These are phyloP conservation scores for Diplosoma virens DNA, from an alignment of 23 tunicate species.

Conservation along the genomic window DNA sequence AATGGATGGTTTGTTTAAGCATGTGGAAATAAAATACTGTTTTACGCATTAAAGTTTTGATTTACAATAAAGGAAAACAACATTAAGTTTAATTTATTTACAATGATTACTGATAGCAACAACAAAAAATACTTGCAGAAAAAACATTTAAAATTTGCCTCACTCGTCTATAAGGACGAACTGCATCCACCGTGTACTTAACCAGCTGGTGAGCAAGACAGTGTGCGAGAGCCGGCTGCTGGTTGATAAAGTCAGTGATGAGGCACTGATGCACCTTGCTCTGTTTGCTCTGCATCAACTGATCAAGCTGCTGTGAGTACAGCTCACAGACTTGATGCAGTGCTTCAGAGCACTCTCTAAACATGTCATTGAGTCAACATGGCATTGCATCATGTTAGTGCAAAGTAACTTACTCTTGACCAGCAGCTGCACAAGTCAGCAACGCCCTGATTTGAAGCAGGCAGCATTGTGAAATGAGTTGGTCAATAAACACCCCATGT, in stretches of 20 bases:
- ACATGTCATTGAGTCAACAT: too few relatives aligned
- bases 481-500: slow-evolving; percentile 59
- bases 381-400: neutral
- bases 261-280: slow-evolving; percentile 64
- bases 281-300: slow-evolving; percentile 63
- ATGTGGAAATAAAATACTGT: too few relatives aligned
- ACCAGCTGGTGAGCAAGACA: slow-evolving; percentile 38
- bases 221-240: slow-evolving; percentile 42
- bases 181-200: slow-evolving; percentile 32
- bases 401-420: too few relatives aligned
- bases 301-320: slow-evolving; percentile 42
- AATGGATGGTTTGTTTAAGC: too few relatives aligned
- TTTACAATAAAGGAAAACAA: neutral
- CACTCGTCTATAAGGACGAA: slow-evolving; percentile 66
- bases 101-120: neutral
- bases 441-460: slow-evolving; percentile 61
- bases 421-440: too few relatives aligned
- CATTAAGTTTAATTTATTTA: neutral
- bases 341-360: too few relatives aligned
- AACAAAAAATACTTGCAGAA: too few relatives aligned
- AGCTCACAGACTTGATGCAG: slow-evolving; percentile 16
- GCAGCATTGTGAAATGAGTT: slow-evolving; percentile 70
- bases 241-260: slow-evolving; percentile 41
- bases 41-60: too few relatives aligned
- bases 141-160: too few relatives aligned